phyloP scores from a whole-genome alignment of 35 echinoderm and acorn worm genomes.

The Chiridota heheva region DNA sequence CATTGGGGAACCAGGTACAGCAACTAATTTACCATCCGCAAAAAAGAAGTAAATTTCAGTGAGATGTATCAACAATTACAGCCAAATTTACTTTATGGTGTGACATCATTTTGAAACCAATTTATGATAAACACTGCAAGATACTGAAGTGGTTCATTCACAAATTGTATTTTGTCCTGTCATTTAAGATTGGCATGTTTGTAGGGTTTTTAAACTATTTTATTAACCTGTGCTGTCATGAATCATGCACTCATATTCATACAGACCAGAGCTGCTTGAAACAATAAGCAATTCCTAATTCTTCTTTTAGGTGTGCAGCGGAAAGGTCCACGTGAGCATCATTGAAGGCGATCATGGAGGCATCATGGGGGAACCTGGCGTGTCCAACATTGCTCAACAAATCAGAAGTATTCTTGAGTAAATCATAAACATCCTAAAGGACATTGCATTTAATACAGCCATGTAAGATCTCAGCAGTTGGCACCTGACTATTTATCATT shows the following conservation, averaged over 20 bases:
- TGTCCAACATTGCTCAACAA: constrained; percentile 4
- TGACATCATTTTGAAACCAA: too few relatives aligned
- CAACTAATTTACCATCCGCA: too few relatives aligned
- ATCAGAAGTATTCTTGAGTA: neutral
- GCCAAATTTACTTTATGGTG: too few relatives aligned
- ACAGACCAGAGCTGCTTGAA: neutral
- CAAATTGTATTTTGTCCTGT: neutral
- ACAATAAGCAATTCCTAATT: neutral
- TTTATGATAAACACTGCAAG: too few relatives aligned
- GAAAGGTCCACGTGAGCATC: neutral
- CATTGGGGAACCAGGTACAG: too few relatives aligned
- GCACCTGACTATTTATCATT: too few relatives aligned
- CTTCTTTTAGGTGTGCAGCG: constrained; percentile 5
- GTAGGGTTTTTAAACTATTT: neutral
- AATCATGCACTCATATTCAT: too few relatives aligned
- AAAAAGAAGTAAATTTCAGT: too few relatives aligned
- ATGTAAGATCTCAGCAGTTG: too few relatives aligned
- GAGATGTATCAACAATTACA: too few relatives aligned
- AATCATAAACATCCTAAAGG: neutral
- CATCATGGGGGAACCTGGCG: constrained; percentile 25
- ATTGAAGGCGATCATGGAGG: constrained; percentile 16
- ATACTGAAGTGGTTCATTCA: neutral
- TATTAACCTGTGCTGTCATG: neutral
- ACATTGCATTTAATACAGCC: too few relatives aligned
- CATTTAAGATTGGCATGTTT: neutral